phyloP scores from a whole-genome alignment of 2,797 vertebrate species.

The Neosilurus mollespiculum region DNA sequence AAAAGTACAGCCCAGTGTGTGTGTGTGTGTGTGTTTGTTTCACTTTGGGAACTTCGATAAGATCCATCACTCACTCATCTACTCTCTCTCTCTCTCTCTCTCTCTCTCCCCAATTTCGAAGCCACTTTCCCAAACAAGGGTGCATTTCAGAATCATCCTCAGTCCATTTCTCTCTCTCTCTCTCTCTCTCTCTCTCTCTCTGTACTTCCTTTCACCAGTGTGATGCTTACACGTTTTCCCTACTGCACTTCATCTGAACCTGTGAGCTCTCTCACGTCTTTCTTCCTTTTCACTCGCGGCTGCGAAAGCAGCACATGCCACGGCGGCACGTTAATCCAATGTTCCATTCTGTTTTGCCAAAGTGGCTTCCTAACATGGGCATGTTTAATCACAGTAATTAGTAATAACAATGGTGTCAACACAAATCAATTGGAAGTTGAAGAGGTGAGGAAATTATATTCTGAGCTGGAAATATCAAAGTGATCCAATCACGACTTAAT shows the following conservation, averaged over 20 bases:
- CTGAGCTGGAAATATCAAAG: slow-evolving; percentile 38
- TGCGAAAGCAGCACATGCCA: not conserved
- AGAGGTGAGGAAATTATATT: slow-evolving; percentile 47
- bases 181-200: not conserved
- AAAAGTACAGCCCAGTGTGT: not conserved
- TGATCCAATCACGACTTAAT: slow-evolving; percentile 52
- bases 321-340: slow-evolving; percentile 56
- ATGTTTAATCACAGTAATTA: slow-evolving; percentile 68
- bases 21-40: not conserved
- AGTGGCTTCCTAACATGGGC: slow-evolving; percentile 56
- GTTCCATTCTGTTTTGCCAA: slow-evolving; percentile 55
- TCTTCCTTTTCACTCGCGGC: too few relatives aligned
- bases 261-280: not conserved
- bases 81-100: not conserved
- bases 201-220: not conserved
- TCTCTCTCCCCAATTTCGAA: slow-evolving; percentile 11
- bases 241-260: not conserved
- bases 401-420: slow-evolving; percentile 64
- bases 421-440: slow-evolving; percentile 57
- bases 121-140: not conserved
- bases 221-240: not conserved
- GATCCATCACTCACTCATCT: not conserved
- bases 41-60: not conserved
- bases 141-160: slow-evolving; percentile 20
- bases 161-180: not conserved